These are phyloP conservation scores for Sebastes paucispinis DNA, from an alignment of 2,797 vertebrate genomes.

Conservation along the genomic window DNA sequence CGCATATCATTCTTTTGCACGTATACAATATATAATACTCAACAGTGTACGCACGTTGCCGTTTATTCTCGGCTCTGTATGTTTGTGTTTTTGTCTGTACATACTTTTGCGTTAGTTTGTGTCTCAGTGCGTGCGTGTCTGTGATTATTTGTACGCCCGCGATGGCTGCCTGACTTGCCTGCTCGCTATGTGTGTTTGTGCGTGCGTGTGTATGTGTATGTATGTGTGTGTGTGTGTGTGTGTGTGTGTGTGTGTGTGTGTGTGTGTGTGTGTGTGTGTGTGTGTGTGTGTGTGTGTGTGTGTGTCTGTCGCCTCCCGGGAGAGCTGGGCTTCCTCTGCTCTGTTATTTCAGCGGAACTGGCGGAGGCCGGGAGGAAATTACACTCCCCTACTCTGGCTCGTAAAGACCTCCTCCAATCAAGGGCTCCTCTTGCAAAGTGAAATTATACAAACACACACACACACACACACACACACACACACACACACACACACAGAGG, in stretches of 20 bases:
- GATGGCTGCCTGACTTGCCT: constrained; percentile 39
- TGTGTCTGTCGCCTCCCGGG: constrained; percentile 70
- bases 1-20: not conserved
- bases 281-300: constrained; percentile 54
- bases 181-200: constrained; percentile 54
- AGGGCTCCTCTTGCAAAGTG: constrained; percentile 73
- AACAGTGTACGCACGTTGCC: not conserved
- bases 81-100: constrained; percentile 15
- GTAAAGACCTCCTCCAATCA: constrained; percentile 86
- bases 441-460: constrained; percentile 53
- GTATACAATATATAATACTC: not conserved
- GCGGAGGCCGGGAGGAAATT: constrained; percentile 86
- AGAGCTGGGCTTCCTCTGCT: constrained; percentile 84
- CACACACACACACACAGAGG: not conserved
- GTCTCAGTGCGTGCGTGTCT: constrained; percentile 36
- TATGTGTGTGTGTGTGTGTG: too few species aligned
- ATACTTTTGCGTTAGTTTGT: constrained; percentile 14
- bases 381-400: constrained; percentile 85
- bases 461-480: not conserved
- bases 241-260: constrained; percentile 59
- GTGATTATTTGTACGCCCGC: constrained; percentile 48
- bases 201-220: constrained; percentile 54
- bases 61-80: constrained; percentile 5
- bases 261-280: constrained; percentile 65
- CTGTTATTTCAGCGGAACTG: constrained; percentile 83